phyloP scores from a whole-genome alignment of 1,140 invertebrate species.

The Heliothis virescens region DNA sequence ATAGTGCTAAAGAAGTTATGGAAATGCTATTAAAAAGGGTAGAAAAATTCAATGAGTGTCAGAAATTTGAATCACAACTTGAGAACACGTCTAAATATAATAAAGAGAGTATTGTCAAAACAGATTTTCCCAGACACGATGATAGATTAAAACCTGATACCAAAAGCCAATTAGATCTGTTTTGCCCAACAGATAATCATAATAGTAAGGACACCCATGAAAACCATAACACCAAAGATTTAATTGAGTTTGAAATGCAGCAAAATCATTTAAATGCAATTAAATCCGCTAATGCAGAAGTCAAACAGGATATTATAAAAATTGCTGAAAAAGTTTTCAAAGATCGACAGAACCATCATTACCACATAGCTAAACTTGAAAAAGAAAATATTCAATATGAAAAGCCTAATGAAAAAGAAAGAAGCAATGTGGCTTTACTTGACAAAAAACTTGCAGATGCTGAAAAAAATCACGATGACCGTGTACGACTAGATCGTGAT shows the following conservation, averaged over 20 bases:
- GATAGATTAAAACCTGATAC: constrained; percentile 59
- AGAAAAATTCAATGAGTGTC: constrained; percentile 45
- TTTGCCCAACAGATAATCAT: constrained; percentile 60
- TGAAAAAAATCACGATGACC: constrained; percentile 70
- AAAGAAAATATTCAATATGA: constrained; percentile 74
- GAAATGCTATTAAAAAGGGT: constrained; percentile 54
- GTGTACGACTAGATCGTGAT: constrained; percentile 70
- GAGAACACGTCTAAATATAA: constrained; percentile 52
- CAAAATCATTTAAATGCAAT: constrained; percentile 67
- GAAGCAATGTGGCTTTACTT: constrained; percentile 47
- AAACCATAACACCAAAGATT: constrained; percentile 67
- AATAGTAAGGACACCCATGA: constrained; percentile 60
- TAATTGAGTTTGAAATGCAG: constrained; percentile 62
- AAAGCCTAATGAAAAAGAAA: constrained; percentile 69
- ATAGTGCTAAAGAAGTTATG: constrained; percentile 52
- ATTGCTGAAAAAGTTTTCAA: constrained; percentile 62
- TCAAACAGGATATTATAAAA: constrained; percentile 57
- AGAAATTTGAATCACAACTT: constrained; percentile 47
- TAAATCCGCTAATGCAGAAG: constrained; percentile 62
- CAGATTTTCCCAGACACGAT: constrained; percentile 60
- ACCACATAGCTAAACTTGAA: constrained; percentile 64
- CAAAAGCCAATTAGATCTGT: constrained; percentile 63
- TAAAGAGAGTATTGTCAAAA: constrained; percentile 57
- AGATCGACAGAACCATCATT: constrained; percentile 64
- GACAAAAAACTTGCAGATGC: constrained; percentile 67